Base-by-base conservation (phyloP, 1,140 invertebrate species). In the Aethina tumida region DNA sequence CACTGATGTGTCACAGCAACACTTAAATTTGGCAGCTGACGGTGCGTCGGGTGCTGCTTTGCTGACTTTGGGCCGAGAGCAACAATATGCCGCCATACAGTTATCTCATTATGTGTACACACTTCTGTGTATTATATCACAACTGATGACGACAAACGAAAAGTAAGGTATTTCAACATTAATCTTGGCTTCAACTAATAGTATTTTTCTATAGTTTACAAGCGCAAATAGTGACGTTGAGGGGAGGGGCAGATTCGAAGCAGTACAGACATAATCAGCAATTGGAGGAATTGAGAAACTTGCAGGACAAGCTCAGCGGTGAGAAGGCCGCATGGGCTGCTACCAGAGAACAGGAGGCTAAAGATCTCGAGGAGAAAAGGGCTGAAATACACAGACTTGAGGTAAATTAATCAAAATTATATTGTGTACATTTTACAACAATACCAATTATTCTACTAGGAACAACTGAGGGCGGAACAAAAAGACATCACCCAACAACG, bases 91-190 rank as follows among this genome's bases (percentile, higher is more conserved):
- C 1, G 81, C 81, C 27, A 66, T 87, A 16, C 76, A 78, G 45
- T 65, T 89, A 15, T 82, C 84, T 9, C 81, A 88, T 60, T 80
- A 86, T 43, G 72, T 90, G 28, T 85, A 89, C 58, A 86, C 80
- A 2, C 64, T 90, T 19, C 68, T 85, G 0, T 86, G 81, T 55
- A 83, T 88, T 41, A 83, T 87, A 42, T 85, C 77, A 44, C 83
- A 86, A 59, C 77, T 88, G 50, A 82, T 88, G 68, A 87, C 84
- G 0, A 83, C 75, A n/a, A 84, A 87, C 50, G 81, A 87, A 50
- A 81, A 72, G 74, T 75, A 62, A 52, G 27, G 31, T 29, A 24
- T 20, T 13, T 16, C 22, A 24, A 33, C 5, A 7, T n/a, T n/a
- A n/a, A n/a, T n/a, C n/a, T n/a, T n/a, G n/a, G n/a, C n/a, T n/a